Evolutionary conservation across 1,140 invertebrate species (phyloP).

Genomic region (Lepidostoma basale): DNA sequence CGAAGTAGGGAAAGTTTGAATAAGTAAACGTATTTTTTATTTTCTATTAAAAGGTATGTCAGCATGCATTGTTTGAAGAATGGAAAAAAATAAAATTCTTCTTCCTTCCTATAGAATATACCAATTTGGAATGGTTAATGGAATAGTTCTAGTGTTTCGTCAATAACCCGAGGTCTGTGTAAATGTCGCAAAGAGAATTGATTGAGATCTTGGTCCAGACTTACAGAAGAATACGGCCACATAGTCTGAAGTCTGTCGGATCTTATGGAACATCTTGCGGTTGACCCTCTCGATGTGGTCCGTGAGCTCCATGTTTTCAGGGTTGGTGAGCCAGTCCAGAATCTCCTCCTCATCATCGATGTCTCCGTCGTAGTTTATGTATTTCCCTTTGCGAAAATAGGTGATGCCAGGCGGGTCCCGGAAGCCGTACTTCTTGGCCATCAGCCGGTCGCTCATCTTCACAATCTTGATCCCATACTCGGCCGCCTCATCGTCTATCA

Average conservation of each 20-base stretch:
- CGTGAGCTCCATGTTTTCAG: constrained; percentile 92
- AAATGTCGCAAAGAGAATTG: too few relatives aligned
- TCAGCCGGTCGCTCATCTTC: constrained; percentile 85
- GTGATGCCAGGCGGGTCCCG: constrained; percentile 88
- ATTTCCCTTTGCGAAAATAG: constrained; percentile 89
- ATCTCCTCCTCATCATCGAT: constrained; percentile 93
- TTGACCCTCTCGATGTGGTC: constrained; percentile 94
- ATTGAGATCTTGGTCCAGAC: constrained; percentile 53
- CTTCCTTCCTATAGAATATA: too few relatives aligned
- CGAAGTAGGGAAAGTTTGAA: too few relatives aligned
- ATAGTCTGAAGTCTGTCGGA: constrained; percentile 88
- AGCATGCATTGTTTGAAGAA: too few relatives aligned
- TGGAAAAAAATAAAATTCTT: too few relatives aligned
- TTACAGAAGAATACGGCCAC: constrained; percentile 95
- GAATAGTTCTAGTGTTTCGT: too few relatives aligned
- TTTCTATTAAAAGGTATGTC: too few relatives aligned
- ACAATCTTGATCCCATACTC: constrained; percentile 93
- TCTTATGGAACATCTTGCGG: constrained; percentile 91
- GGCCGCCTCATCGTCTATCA: constrained; percentile 89
- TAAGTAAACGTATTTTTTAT: too few relatives aligned
- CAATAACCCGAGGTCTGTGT: background rate
- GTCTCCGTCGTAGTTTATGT: constrained; percentile 91
- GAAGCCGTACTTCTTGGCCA: constrained; percentile 94
- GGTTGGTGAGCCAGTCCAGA: constrained; percentile 91
- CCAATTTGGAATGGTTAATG: too few relatives aligned